These are phyloP conservation scores for Pan paniscus DNA, from an alignment of 2,113 vertebrate genomes.

Conservation along the genomic window DNA sequence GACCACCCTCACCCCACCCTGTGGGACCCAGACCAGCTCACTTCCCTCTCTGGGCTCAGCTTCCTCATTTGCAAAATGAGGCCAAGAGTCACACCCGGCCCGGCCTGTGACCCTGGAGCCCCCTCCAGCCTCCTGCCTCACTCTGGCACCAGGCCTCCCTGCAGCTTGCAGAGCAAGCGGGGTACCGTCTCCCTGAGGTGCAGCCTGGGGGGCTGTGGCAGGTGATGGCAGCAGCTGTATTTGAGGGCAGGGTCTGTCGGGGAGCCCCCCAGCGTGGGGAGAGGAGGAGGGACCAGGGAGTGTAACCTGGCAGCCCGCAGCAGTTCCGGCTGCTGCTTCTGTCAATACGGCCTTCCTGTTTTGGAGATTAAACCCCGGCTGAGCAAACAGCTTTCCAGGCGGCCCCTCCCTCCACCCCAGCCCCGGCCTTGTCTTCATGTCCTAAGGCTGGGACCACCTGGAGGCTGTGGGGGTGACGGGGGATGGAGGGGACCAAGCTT, in stretches of 20 bases:
- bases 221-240: accelerated
- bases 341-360: conserved; percentile 77
- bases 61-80: conserved; percentile 41
- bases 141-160: not conserved
- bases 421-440: not conserved
- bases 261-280: accelerated
- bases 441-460: conserved; percentile 3
- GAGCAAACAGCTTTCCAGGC: conserved; percentile 58
- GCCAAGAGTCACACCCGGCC: not conserved
- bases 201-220: not conserved
- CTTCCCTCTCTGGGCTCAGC: conserved; percentile 23
- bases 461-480: not conserved
- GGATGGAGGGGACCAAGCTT: no score
- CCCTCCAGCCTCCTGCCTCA: not conserved
- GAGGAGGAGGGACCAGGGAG: not conserved
- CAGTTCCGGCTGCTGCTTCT: conserved; percentile 61
- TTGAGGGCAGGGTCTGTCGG: not conserved
- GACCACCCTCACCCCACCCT: accelerated
- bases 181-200: not conserved
- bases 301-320: not conserved
- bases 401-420: not conserved
- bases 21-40: not conserved
- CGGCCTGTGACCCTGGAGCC: not conserved
- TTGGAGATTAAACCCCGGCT: conserved; percentile 70
- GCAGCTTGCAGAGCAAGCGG: not conserved